These are phyloP conservation scores for Frankliniella intonsa DNA, from an alignment of 2,888 invertebrate species.

Conservation along the genomic window DNA sequence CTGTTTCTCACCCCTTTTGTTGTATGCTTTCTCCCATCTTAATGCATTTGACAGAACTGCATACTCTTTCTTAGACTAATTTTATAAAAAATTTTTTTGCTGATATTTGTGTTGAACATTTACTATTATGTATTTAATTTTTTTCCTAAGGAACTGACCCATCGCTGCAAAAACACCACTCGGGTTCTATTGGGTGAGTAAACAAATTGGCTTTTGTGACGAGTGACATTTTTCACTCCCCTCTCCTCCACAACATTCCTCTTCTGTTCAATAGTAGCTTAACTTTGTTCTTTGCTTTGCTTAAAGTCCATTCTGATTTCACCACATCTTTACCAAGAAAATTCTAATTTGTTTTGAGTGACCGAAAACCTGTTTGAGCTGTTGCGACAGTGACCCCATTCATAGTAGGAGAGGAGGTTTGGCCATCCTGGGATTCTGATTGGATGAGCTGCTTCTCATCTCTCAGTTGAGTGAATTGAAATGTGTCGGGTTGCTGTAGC, in stretches of 20 bases:
- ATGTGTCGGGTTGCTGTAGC: neutral
- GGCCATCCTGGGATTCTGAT: neutral
- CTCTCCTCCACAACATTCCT: neutral
- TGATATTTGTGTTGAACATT: neutral
- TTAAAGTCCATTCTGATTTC: slow-evolving; percentile 30
- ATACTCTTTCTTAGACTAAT: neutral
- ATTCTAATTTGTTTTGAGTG: neutral
- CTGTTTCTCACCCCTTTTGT: neutral
- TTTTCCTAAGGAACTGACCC: slow-evolving; percentile 67
- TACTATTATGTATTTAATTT: slow-evolving; percentile 27
- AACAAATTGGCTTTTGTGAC: slow-evolving; percentile 9
- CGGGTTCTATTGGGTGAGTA: slow-evolving; percentile 75
- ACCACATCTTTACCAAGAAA: slow-evolving; percentile 30
- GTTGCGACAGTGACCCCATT: neutral
- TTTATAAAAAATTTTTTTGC: slow-evolving; percentile 17
- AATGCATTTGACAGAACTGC: neutral
- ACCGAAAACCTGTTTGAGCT: neutral
- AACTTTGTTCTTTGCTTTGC: slow-evolving; percentile 30
- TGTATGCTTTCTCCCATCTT: too few relatives aligned
- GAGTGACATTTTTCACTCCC: slow-evolving; percentile 21
- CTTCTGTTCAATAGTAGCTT: slow-evolving; percentile 29
- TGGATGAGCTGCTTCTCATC: neutral
- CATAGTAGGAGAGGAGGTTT: neutral
- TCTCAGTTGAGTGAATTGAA: too few relatives aligned
- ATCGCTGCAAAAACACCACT: slow-evolving; percentile 71